Conservation (phyloP, 2,888 invertebrate genomes). For the Deroplatys truncata region DNA sequence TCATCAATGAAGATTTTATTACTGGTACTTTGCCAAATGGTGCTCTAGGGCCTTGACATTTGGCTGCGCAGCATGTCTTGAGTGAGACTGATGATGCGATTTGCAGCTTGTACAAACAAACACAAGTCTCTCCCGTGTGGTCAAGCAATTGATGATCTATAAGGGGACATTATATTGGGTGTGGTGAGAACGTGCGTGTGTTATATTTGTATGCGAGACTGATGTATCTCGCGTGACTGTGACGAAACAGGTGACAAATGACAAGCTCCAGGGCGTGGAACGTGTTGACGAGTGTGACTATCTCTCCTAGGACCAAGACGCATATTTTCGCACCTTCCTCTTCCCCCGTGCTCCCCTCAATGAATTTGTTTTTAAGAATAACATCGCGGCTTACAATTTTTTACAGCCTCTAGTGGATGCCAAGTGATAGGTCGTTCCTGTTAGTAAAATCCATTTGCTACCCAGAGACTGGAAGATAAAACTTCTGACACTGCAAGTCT, state of each 20-base stretch:
- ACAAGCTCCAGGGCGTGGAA: slow-evolving; percentile 5
- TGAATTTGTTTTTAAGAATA: no score
- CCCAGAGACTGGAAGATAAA: no score
- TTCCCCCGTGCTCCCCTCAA: not conserved
- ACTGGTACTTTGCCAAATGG: no score
- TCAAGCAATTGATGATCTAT: not conserved
- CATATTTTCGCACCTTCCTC: not conserved
- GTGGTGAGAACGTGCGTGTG: not conserved
- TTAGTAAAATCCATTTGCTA: no score
- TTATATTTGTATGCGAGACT: not conserved
- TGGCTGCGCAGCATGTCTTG: no score
- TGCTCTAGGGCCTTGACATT: no score
- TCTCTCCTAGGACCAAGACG: not conserved
- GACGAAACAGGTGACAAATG: slow-evolving; percentile 22
- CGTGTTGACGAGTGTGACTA: not conserved
- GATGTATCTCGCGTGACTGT: slow-evolving; percentile 9
- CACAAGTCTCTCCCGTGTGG: not conserved
- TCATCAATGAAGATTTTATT: no score
- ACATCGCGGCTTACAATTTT: no score
- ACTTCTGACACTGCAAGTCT: no score
- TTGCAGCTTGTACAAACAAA: not conserved
- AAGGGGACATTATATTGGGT: not conserved
- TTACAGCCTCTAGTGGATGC: no score
- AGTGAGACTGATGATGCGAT: not conserved
- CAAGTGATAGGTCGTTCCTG: no score